Percentiles rank a stretch among this genome's conserved stretches.
These are phyloP conservation scores for Drosophila kanapiae DNA, from an alignment of 1,140 invertebrate genomes.

Conservation along the genomic window DNA sequence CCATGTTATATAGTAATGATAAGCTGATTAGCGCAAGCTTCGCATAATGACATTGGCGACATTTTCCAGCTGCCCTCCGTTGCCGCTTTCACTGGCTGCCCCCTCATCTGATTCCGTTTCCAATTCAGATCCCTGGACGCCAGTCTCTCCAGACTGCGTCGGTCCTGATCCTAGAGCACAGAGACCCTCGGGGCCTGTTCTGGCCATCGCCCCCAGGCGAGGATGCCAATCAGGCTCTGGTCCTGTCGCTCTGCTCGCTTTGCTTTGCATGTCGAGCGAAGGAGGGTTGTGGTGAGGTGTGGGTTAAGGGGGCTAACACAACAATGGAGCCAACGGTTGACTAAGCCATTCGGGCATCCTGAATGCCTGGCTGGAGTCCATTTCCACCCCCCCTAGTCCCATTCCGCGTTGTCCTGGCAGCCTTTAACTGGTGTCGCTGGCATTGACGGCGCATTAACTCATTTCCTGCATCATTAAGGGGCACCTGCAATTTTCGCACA, in stretches of 20 bases:
- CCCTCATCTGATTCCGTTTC: slow-evolving; percentile 1
- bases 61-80: slow-evolving; percentile 51
- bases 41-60: slow-evolving; percentile 74
- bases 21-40: slow-evolving; percentile 75
- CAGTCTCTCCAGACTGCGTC: slow-evolving; percentile 4
- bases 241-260: slow-evolving; percentile 10
- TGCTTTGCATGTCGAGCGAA: slow-evolving; percentile 26
- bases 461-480: slow-evolving; percentile 79
- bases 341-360: slow-evolving; percentile 30
- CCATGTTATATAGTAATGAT: slow-evolving; percentile 70
- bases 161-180: slow-evolving; percentile 15
- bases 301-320: slow-evolving; percentile 5
- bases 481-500: slow-evolving; percentile 74
- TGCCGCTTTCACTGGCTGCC: background rate
- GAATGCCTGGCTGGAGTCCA: slow-evolving; percentile 12
- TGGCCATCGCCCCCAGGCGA: slow-evolving; percentile 37
- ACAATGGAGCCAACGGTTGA: slow-evolving; percentile 49
- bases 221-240: slow-evolving; percentile 53
- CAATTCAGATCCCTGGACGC: slow-evolving; percentile 14
- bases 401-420: slow-evolving; percentile 3
- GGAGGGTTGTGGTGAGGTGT: background rate
- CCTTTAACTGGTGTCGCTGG: slow-evolving; percentile 47
- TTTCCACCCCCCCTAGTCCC: background rate
- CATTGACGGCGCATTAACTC: slow-evolving; percentile 74
- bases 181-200: slow-evolving; percentile 18